Conservation (phyloP, 2,797 vertebrate species). For the Microhierax caerulescens region DNA sequence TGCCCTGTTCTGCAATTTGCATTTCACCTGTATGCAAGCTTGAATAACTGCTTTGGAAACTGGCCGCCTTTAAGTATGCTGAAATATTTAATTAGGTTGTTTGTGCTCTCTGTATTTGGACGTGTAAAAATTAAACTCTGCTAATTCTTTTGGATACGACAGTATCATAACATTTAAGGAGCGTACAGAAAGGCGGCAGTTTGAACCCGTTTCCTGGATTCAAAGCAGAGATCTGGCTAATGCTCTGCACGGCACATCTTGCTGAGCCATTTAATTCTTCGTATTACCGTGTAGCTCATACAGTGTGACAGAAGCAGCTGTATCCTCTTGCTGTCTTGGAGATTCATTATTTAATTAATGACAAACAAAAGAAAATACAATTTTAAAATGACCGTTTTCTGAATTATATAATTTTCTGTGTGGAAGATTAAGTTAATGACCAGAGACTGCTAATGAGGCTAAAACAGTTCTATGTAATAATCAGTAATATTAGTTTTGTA, state of each 20-base stretch:
- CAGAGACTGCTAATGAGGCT: conserved; percentile 47
- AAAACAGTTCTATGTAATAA: conserved; percentile 47
- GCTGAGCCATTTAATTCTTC: conserved; percentile 12
- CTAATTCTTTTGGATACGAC: background rate
- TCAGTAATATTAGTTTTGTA: conserved; percentile 60
- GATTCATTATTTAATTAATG: conserved; percentile 50
- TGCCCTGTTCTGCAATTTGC: background rate
- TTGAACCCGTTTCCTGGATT: background rate
- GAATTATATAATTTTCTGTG: conserved; percentile 32
- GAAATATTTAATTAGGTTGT: background rate
- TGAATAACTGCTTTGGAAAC: background rate
- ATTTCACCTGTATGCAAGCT: background rate
- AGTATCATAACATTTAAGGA: background rate
- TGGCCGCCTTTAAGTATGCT: background rate
- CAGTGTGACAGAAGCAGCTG: conserved; percentile 15
- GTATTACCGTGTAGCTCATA: background rate
- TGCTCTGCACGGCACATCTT: background rate
- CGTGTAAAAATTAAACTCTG: background rate
- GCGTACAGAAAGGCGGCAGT: background rate
- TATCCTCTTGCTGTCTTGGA: background rate
- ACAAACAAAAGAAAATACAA: conserved; percentile 43
- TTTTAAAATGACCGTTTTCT: conserved; percentile 6
- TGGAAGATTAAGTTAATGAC: conserved; percentile 62
- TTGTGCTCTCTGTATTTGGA: background rate
- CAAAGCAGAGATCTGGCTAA: background rate